Base-by-base conservation (phyloP, 35 echinoderm and acorn worm species). In the Stichopus chloronotus region DNA sequence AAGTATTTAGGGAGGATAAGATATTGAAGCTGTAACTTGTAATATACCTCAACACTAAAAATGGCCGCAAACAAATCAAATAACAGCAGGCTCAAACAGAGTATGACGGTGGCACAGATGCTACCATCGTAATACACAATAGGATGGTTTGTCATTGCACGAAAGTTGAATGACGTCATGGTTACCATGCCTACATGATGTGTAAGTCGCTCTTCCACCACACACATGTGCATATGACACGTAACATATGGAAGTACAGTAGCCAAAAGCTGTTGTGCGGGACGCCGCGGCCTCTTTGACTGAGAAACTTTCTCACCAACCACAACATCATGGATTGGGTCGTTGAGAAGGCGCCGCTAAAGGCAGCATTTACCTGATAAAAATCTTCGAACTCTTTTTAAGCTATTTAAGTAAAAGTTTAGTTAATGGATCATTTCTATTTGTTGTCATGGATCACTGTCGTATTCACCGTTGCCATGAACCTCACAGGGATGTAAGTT, bases 371-470 rank as follows among this genome's bases (percentile, higher is more conserved):
- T 6, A 23, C 58, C 14, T 85, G 55, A 85, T 84, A 85, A 85
- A 58, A 85, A 59, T 8, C 25, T 12, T 16, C 55, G 7, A 82
- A 82, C 43, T 52, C 30, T 54, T 16, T 53, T 55, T 82, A 55
- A 82, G 17, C 7, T 82, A 10, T 54, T 55, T 5, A 54, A 10
- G 17, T 17, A 53, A 55, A 17, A 25, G 53, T 58, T n/a, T 54
- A 12, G 59, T 89, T 20, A 72, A 89, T 89, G 87, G 87, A 65
- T 89, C 87, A 89, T 43, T 63, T 89, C 24, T 89, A 71, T 89
- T 21, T 89, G 87, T 71, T 89, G 21, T 89, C 87, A 89, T 89
- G 87, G 87, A 71, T 89, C 59, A 89, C 87, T 53, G 87, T 89
- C 22, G 30, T 89, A 58, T 89, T 89, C 61, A 89, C 87, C 23